Evolutionary conservation across 2,888 invertebrate genomes (phyloP).

Genomic region (Latheticus oryzae): DNA sequence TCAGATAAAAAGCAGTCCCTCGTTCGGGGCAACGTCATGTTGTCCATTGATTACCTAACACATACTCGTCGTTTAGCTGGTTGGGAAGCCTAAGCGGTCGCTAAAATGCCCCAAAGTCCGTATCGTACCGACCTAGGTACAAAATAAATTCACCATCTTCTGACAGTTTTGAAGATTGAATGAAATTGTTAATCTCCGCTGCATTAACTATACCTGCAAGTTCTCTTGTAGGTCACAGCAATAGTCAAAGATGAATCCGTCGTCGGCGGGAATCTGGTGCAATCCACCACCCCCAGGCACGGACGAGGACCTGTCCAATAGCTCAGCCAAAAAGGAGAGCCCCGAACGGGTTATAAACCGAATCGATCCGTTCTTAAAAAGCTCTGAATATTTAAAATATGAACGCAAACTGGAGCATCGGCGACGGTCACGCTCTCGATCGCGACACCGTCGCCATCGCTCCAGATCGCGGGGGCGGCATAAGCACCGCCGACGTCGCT

Average conservation of each 20-base stretch:
- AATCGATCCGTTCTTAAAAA: constrained; percentile 60
- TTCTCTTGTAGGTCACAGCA: constrained; percentile 65
- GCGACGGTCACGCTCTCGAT: constrained; percentile 48
- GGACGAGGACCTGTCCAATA: constrained; percentile 48
- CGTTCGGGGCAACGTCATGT: constrained; percentile 40
- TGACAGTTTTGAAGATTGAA: constrained; percentile 53
- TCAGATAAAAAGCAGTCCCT: constrained; percentile 2
- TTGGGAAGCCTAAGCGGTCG: constrained; percentile 31
- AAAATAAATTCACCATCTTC: constrained; percentile 33
- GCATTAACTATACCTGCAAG: constrained; percentile 67
- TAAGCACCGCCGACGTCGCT: constrained; percentile 40
- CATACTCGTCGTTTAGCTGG: constrained; percentile 42
- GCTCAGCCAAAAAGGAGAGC: constrained; percentile 36
- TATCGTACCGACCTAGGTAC: constrained; percentile 18
- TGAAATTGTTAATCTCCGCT: constrained; percentile 53
- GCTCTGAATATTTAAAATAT: constrained; percentile 57
- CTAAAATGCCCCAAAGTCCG: constrained; percentile 18
- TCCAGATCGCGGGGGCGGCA: constrained; percentile 48
- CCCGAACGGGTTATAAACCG: constrained; percentile 51
- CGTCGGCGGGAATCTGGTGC: constrained; percentile 57
- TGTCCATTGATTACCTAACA: constrained; percentile 57
- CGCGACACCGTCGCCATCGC: constrained; percentile 44
- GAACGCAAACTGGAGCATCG: constrained; percentile 49
- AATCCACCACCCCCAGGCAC: constrained; percentile 65
- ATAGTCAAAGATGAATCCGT: constrained; percentile 56